Evolutionary conservation across 2,888 invertebrate genomes (phyloP).

Genomic region (Andrena praecox): DNA sequence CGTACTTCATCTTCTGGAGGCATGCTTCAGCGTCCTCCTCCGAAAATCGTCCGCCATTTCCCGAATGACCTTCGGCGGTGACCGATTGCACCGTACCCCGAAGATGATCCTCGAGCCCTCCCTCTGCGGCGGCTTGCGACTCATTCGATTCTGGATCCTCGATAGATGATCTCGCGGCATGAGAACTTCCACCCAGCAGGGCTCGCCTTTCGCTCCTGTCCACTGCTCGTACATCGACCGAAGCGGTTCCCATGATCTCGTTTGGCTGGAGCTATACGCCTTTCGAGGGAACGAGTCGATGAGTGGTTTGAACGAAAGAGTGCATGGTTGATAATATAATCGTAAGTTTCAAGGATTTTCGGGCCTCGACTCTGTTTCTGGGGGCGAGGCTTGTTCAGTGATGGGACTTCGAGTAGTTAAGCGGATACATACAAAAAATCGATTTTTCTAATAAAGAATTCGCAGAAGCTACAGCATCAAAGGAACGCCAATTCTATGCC

Average conservation of each 20-base stretch:
- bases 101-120: conserved; percentile 30
- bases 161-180: conserved; percentile 52
- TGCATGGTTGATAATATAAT: too few relatives aligned
- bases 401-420: too few relatives aligned
- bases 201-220: conserved; percentile 39
- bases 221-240: conserved; percentile 60
- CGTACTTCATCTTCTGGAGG: conserved; percentile 35
- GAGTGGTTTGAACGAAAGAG: too few relatives aligned
- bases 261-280: conserved; percentile 9
- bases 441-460: too few relatives aligned
- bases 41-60: conserved; percentile 45
- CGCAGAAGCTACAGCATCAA: too few relatives aligned
- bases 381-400: too few relatives aligned
- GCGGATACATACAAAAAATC: too few relatives aligned
- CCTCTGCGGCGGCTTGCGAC: not conserved
- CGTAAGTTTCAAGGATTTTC: too few relatives aligned
- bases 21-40: conserved; percentile 13
- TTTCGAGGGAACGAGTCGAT: not conserved
- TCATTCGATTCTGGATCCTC: conserved; percentile 35
- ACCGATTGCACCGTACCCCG: conserved; percentile 64
- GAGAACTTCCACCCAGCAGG: conserved; percentile 56
- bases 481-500: too few relatives aligned
- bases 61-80: conserved; percentile 55
- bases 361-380: too few relatives aligned
- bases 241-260: conserved; percentile 58